These are phyloP conservation scores for Petrocephalus sullivani DNA, from an alignment of 2,797 vertebrate genomes.

Conservation along the genomic window DNA sequence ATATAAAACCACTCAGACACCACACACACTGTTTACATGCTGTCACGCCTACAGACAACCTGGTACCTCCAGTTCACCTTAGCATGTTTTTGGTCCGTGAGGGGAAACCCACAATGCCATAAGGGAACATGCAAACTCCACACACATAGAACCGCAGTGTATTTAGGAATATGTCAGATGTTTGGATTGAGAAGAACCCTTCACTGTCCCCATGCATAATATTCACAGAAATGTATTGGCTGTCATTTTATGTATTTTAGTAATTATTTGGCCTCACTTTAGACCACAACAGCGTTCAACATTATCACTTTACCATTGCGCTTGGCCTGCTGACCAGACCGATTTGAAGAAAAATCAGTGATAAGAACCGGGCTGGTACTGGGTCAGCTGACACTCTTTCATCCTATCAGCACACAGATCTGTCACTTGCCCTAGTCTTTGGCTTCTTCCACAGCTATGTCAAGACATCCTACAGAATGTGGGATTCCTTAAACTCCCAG, in stretches of 20 bases:
- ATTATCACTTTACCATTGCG: constrained; percentile 33
- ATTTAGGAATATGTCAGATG: neutral
- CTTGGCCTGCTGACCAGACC: constrained; percentile 26
- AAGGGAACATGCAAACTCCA: neutral
- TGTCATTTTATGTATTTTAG: neutral
- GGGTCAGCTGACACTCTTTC: neutral
- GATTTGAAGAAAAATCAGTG: constrained; percentile 15
- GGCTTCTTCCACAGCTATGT: neutral
- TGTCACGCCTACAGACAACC: neutral
- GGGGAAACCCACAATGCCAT: neutral
- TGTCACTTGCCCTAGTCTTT: neutral
- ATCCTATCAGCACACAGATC: constrained; percentile 6
- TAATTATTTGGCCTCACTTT: neutral
- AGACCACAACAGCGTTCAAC: constrained; percentile 30
- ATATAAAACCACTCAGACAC: neutral
- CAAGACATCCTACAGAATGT: neutral
- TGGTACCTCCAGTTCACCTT: neutral
- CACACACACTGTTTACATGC: neutral
- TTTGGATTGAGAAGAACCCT: neutral
- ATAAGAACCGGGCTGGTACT: neutral
- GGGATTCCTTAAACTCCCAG: neutral
- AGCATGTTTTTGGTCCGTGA: neutral
- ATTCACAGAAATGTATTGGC: neutral
- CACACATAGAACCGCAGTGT: neutral
- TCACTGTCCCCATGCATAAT: neutral